Evolutionary conservation across 1,140 invertebrate species (phyloP).

Genomic region (Hestina assimilis): DNA sequence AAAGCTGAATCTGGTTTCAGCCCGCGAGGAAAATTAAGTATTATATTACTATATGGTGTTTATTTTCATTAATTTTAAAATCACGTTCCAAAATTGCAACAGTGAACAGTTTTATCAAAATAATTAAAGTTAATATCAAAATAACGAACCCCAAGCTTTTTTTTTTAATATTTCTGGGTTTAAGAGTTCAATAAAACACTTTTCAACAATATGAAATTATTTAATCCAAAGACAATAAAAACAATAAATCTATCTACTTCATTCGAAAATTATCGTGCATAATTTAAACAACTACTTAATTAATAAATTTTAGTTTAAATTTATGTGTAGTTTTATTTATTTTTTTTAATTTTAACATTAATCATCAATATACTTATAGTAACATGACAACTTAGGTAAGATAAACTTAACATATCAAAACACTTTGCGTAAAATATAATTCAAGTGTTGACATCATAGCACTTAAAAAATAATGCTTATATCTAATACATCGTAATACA

Average conservation of each 20-base stretch:
- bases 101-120: too few species aligned
- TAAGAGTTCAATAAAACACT: slow-evolving; percentile 18
- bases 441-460: slow-evolving; percentile 31
- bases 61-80: too few species aligned
- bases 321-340: slow-evolving; percentile 27
- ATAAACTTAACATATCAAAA: slow-evolving; percentile 24
- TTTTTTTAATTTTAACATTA: slow-evolving; percentile 25
- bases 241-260: slow-evolving; percentile 36
- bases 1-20: too few species aligned
- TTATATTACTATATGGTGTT: too few species aligned
- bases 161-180: too few species aligned
- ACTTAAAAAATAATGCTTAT: slow-evolving; percentile 33
- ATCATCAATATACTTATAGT: slow-evolving; percentile 12
- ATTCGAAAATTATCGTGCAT: slow-evolving; percentile 48
- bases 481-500: slow-evolving; percentile 31
- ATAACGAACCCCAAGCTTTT: too few species aligned
- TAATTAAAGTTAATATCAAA: too few species aligned
- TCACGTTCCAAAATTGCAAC: too few species aligned
- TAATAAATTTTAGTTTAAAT: slow-evolving; percentile 10
- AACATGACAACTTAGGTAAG: slow-evolving; percentile 9
- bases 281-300: slow-evolving; percentile 38
- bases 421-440: slow-evolving; percentile 40
- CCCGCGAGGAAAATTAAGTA: too few species aligned
- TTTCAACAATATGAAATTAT: slow-evolving; percentile 36
- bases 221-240: slow-evolving; percentile 50